Evolutionary conservation across 2,888 invertebrate genomes (phyloP).

Genomic region (Tuta absoluta): DNA sequence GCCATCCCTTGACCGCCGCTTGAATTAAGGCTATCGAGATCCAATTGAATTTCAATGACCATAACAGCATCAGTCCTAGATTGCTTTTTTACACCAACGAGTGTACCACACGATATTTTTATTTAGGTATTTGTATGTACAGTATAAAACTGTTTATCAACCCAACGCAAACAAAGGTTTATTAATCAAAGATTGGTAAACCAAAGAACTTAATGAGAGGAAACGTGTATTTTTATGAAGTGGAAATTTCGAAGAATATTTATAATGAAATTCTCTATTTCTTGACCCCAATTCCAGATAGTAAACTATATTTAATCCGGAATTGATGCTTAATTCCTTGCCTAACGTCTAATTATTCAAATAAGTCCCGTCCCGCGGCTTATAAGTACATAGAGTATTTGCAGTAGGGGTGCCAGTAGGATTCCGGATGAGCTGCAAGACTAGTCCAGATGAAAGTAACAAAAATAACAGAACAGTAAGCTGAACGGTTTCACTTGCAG

Average conservation of each 20-base stretch:
- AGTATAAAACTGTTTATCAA: background rate
- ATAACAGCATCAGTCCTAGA: slow-evolving; percentile 22
- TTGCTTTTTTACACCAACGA: slow-evolving; percentile 27
- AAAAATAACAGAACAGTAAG: too few species aligned
- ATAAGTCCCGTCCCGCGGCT: slow-evolving; percentile 18
- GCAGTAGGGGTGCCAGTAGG: too few species aligned
- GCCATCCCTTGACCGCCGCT: slow-evolving; percentile 53
- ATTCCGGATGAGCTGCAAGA: too few species aligned
- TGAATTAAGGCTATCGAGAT: slow-evolving; percentile 51
- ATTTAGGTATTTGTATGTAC: background rate
- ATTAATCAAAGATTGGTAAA: too few species aligned
- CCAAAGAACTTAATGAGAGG: background rate
- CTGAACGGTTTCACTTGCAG: too few species aligned
- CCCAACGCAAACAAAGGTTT: too few species aligned
- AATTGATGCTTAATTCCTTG: slow-evolving; percentile 10
- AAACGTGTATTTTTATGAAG: too few species aligned
- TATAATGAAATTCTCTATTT: background rate
- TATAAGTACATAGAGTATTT: background rate
- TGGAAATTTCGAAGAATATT: too few species aligned
- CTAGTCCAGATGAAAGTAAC: too few species aligned
- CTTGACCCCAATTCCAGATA: background rate
- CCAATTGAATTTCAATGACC: slow-evolving; percentile 57
- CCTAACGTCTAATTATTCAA: slow-evolving; percentile 16
- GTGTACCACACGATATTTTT: background rate
- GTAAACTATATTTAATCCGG: background rate